These are phyloP conservation scores for Chelon auratus DNA, from an alignment of 2,797 vertebrate genomes.

Conservation along the genomic window DNA sequence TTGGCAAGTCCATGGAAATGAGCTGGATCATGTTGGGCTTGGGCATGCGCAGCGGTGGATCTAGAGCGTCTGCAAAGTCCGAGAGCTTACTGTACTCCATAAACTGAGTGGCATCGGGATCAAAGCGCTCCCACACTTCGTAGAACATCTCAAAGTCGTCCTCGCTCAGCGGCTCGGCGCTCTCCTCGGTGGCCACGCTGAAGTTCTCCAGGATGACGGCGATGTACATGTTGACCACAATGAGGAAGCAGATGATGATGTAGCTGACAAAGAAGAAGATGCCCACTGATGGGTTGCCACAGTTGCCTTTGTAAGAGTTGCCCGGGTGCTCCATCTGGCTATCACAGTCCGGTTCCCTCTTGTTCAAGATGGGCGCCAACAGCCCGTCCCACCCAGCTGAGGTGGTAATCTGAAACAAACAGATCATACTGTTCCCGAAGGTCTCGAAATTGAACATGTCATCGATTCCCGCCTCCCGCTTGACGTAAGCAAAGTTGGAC, in stretches of 20 bases:
- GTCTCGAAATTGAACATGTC: slow-evolving; percentile 99
- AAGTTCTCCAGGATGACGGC: slow-evolving; percentile 98
- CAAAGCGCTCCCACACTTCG: slow-evolving; percentile 97
- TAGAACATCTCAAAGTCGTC: slow-evolving; percentile 99
- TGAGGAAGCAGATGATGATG: slow-evolving; percentile 97
- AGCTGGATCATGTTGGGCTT: slow-evolving; percentile 94
- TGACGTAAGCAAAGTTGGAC: slow-evolving; percentile 99
- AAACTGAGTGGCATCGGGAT: slow-evolving; percentile 95
- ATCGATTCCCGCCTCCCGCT: slow-evolving; percentile 92
- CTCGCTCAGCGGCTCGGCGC: slow-evolving; percentile 93
- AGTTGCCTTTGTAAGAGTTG: slow-evolving; percentile 90
- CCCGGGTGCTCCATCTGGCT: slow-evolving; percentile 90
- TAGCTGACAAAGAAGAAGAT: slow-evolving; percentile 98
- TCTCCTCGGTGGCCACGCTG: slow-evolving; percentile 96
- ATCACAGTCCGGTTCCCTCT: slow-evolving; percentile 91
- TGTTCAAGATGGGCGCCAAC: slow-evolving; percentile 93
- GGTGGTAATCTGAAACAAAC: slow-evolving; percentile 96
- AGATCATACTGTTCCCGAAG: slow-evolving; percentile 98
- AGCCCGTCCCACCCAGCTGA: slow-evolving; percentile 94
- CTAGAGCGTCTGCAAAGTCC: slow-evolving; percentile 92
- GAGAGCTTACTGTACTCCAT: slow-evolving; percentile 92
- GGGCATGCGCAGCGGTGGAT: slow-evolving; percentile 91
- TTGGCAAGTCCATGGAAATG: slow-evolving; percentile 96
- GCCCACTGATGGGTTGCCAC: slow-evolving; percentile 92
- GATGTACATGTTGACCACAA: slow-evolving; percentile 98